Percentiles rank a stretch among this genome's conserved stretches.
phyloP scores from a whole-genome alignment of 2,888 invertebrate genomes.

The Galerucella calmariensis region DNA sequence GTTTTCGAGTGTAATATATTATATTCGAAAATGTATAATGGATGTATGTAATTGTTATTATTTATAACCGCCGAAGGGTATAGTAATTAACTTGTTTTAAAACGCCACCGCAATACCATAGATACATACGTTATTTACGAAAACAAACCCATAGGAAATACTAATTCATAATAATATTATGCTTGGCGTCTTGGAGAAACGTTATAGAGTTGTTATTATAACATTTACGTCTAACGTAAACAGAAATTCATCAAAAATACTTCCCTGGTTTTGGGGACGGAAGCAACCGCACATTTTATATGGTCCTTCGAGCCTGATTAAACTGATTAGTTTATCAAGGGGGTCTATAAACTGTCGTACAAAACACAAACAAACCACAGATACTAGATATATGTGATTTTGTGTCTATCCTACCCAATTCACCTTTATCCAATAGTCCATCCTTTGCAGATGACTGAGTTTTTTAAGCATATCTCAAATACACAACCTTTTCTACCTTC shows the following conservation, averaged over 20 bases:
- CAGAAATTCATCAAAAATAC: background rate
- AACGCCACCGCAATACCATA: background rate
- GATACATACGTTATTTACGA: background rate
- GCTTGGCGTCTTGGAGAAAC: background rate
- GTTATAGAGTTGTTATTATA: background rate
- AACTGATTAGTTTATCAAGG: no score
- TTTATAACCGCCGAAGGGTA: background rate
- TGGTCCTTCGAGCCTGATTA: no score
- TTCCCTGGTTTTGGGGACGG: no score
- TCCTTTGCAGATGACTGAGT: no score
- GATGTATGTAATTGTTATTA: conserved; percentile 1
- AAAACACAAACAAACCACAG: no score
- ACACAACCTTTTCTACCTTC: no score
- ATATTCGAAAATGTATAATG: background rate
- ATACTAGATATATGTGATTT: no score
- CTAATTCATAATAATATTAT: background rate
- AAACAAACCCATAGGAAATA: background rate
- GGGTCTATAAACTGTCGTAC: no score
- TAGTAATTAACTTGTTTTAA: background rate
- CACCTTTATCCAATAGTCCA: no score
- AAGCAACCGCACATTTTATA: no score
- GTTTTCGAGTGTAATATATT: background rate
- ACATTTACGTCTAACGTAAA: background rate
- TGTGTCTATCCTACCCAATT: no score
- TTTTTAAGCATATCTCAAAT: no score